Base-by-base conservation (phyloP, 1,140 invertebrate species). In the Drosophila lacteicornis region DNA sequence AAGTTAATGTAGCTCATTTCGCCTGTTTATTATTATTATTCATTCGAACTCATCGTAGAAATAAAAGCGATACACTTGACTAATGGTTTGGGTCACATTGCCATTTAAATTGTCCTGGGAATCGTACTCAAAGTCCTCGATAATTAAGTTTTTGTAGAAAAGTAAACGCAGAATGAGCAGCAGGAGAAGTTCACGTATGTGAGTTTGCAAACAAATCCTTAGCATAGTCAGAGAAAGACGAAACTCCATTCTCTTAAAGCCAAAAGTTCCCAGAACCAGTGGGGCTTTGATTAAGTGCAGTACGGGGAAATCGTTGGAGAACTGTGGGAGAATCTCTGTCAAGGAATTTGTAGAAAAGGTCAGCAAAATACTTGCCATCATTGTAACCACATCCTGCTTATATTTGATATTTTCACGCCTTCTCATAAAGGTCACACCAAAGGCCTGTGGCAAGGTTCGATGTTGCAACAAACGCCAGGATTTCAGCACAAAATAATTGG, bases 31-130 rank as follows among this genome's bases (percentile, higher is more conserved):
- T 75, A 68, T 63, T 80, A 73, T 75, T 76, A 74, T 63, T 80
- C 59, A 86, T 22, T 86, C 68, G 15, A 63, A 49, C 66, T 85
- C 82, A 59, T 85, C 82, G 45, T 86, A 81, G 43, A 27, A 38
- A 59, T 70, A 77, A 61, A 69, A 73, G 50, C 84, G 80, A 77
- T 76, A 87, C 8, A 87, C 45, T 60, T 80, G 59, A 59, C 83
- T 88, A 80, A 83, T 82, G 46, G 83, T 43, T 8, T 66, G 30
- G 36, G 80, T 86, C 22, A 86, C 79, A 86, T 85, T 85, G 17
- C 47, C 59, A 67, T 82, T 80, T 8, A 75, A 86, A 67, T 79
- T 55, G 22, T 67, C 43, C 25, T 55, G 40, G 15, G 5, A 60
- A 22, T 62, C 60, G 19, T 47, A 33, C 15, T 47, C 71, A 30